Evolutionary conservation across 2,797 vertebrate genomes (phyloP).

Genomic region (Onychomys torridus): DNA sequence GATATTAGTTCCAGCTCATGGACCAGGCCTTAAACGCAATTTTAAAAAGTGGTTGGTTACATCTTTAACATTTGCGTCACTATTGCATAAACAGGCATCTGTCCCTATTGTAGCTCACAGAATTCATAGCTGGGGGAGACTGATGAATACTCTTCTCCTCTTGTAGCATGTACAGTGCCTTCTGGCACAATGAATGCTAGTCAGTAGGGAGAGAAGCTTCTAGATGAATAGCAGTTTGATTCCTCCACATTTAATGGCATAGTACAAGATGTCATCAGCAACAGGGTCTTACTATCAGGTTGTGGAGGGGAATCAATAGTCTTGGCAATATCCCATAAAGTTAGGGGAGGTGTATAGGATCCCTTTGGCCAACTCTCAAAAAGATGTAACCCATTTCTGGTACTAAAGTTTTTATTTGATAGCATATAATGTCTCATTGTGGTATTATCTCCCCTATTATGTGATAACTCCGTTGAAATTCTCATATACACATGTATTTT

Average conservation of each 20-base stretch:
- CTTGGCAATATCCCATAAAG: background rate
- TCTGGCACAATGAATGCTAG: background rate
- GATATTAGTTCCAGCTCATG: background rate
- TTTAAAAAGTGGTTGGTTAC: background rate
- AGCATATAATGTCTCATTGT: background rate
- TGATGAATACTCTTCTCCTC: background rate
- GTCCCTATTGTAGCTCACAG: background rate
- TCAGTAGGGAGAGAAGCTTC: background rate
- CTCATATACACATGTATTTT: no score
- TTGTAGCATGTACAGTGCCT: accelerated
- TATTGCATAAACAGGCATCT: no score
- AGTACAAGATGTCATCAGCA: background rate
- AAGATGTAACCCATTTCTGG: background rate
- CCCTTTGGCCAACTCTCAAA: background rate
- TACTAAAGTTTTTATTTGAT: background rate
- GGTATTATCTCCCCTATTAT: background rate
- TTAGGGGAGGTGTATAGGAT: background rate
- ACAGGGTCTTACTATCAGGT: background rate
- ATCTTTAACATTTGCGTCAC: background rate
- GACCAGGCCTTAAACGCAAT: background rate
- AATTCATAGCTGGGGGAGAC: background rate
- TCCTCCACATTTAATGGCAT: background rate
- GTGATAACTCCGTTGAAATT: background rate
- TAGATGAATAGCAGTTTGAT: background rate
- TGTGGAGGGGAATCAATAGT: background rate